A percentile compares a stretch with the other conserved stretches of the same genome.
Conservation (phyloP, 2,113 vertebrate genomes). For the Myrmecophaga tridactyla region DNA sequence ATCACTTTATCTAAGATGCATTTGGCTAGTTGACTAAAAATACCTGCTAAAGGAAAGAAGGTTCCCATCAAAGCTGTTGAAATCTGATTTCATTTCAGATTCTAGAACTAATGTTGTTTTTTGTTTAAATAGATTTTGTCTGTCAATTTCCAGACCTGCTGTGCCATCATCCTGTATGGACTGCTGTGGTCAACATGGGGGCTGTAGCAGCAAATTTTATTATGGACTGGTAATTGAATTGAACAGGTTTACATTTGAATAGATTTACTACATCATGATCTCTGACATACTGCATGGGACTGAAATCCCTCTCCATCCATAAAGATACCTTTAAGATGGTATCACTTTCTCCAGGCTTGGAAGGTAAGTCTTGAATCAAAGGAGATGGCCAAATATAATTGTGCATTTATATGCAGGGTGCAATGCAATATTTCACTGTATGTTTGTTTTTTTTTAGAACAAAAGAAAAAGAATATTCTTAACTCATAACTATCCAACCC, state of each 20-base stretch:
- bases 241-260: constrained; percentile 90
- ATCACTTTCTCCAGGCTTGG: constrained; percentile 54
- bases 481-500: not conserved
- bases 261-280: constrained; percentile 85
- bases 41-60: constrained; percentile 71
- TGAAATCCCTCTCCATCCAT: constrained; percentile 78
- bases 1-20: constrained; percentile 56
- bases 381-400: constrained; percentile 36
- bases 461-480: constrained; percentile 41
- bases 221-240: constrained; percentile 89
- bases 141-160: constrained; percentile 86
- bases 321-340: constrained; percentile 77
- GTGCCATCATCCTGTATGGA: constrained; percentile 82
- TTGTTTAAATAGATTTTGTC: constrained; percentile 87
- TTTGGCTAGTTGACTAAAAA: constrained; percentile 69
- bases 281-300: constrained; percentile 82
- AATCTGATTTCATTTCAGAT: constrained; percentile 85
- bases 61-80: constrained; percentile 77
- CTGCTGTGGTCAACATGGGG: constrained; percentile 84
- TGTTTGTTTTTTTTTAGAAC: not conserved
- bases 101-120: constrained; percentile 80
- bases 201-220: constrained; percentile 86
- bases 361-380: constrained; percentile 27
- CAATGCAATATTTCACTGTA: constrained; percentile 6
- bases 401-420: constrained; percentile 55